Evolutionary conservation across 64 coral and sea anemone genomes (phyloP).

Genomic region (Stichodactyla mertensii): DNA sequence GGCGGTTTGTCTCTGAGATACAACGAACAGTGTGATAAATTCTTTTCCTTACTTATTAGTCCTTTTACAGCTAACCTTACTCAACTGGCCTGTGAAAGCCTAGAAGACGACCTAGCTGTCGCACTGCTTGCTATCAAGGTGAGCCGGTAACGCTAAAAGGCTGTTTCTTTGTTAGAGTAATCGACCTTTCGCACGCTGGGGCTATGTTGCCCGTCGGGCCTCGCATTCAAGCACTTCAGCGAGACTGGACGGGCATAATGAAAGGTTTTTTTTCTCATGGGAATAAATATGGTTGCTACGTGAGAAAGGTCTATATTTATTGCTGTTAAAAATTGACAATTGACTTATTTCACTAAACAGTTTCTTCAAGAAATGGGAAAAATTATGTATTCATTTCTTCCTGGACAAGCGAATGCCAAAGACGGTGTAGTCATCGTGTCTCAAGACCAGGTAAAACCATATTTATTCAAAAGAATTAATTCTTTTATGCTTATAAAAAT

Average conservation of each 20-base stretch:
- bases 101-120: background rate
- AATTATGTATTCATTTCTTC: constrained; percentile 47
- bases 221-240: too few species aligned
- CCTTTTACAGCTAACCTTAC: background rate
- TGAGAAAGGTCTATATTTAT: too few species aligned
- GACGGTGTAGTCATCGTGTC: constrained; percentile 9
- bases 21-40: background rate
- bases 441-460: constrained; percentile 40
- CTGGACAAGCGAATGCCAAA: constrained; percentile 16
- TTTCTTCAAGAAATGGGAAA: constrained; percentile 59
- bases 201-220: too few species aligned
- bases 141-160: background rate
- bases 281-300: too few species aligned
- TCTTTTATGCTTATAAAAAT: too few species aligned
- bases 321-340: background rate
- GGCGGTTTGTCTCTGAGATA: background rate
- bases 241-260: too few species aligned
- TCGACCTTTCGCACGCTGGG: too few species aligned
- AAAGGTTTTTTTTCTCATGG: too few species aligned
- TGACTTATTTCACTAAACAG: background rate
- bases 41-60: background rate
- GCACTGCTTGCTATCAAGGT: constrained; percentile 24
- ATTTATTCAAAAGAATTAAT: background rate
- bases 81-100: background rate
- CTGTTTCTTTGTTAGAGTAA: background rate